These are phyloP conservation scores for Caretta caretta DNA, from an alignment of 2,113 vertebrate species.

Conservation along the genomic window DNA sequence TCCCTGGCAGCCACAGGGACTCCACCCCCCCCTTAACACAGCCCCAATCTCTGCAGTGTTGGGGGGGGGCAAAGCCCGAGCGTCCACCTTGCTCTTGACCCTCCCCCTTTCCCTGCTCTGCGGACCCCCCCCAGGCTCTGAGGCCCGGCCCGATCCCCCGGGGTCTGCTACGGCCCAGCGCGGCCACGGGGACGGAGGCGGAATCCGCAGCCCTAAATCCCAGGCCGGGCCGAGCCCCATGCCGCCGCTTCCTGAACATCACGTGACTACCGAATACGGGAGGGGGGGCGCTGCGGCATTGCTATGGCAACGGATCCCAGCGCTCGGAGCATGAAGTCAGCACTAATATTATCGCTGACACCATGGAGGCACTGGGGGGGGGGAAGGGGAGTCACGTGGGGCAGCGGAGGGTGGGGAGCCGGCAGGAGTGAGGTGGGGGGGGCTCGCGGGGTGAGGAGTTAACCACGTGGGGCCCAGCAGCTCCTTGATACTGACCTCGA, in stretches of 20 bases:
- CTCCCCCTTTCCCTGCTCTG: too few relatives aligned
- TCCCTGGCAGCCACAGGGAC: neutral
- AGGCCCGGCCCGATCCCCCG: too few relatives aligned
- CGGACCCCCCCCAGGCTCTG: neutral
- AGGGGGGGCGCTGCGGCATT: constrained; percentile 33
- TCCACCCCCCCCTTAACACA: neutral
- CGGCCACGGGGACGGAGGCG: neutral
- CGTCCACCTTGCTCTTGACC: neutral
- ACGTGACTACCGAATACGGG: constrained; percentile 22
- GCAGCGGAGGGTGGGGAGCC: neutral
- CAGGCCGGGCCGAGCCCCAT: neutral
- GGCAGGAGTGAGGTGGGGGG: neutral
- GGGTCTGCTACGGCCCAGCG: neutral
- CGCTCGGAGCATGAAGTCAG: constrained; percentile 55
- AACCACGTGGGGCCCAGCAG: neutral
- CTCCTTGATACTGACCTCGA: neutral
- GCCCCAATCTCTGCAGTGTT: neutral
- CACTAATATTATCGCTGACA: constrained; percentile 65
- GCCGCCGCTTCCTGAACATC: constrained; percentile 39
- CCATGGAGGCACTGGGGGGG: neutral
- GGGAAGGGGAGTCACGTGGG: neutral
- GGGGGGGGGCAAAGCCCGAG: neutral
- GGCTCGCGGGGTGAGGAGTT: neutral
- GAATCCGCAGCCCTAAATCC: neutral
- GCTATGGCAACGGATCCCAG: constrained; percentile 45